Percentiles rank a stretch among this genome's conserved stretches.
Evolutionary conservation across 2,888 invertebrate genomes (phyloP).

Genomic region (Callyntrura sp.): DNA sequence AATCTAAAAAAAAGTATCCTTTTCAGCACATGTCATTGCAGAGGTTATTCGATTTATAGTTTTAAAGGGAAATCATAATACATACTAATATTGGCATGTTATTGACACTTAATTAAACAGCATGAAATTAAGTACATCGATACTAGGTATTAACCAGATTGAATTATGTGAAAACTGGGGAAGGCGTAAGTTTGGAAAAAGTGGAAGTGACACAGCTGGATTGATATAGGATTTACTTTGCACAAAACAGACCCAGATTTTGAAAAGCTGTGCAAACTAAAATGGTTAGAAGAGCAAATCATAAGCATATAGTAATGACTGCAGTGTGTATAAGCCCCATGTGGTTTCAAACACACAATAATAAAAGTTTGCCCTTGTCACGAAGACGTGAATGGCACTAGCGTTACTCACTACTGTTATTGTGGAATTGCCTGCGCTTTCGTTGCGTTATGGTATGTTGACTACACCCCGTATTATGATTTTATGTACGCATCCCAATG

Average conservation of each 20-base stretch:
- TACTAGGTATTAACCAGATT: slow-evolving; percentile 5
- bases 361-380: slow-evolving; percentile 74
- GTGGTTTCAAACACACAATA: slow-evolving; percentile 59
- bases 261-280: slow-evolving; percentile 61
- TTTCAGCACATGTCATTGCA: background rate
- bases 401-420: slow-evolving; percentile 14
- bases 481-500: slow-evolving; percentile 26
- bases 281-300: slow-evolving; percentile 47
- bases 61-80: background rate
- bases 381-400: slow-evolving; percentile 59
- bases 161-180: slow-evolving; percentile 25
- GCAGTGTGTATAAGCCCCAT: slow-evolving; percentile 74
- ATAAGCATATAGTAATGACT: slow-evolving; percentile 57
- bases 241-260: slow-evolving; percentile 66
- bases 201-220: slow-evolving; percentile 36
- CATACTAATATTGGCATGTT: background rate
- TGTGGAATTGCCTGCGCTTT: slow-evolving; percentile 45
- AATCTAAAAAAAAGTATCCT: background rate
- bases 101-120: slow-evolving; percentile 24
- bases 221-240: slow-evolving; percentile 32
- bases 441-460: background rate
- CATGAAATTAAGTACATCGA: background rate
- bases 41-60: background rate
- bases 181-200: slow-evolving; percentile 31
- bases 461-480: slow-evolving; percentile 14